These are phyloP conservation scores for Neofelis nebulosa DNA, from an alignment of 2,113 vertebrate genomes.

Conservation along the genomic window DNA sequence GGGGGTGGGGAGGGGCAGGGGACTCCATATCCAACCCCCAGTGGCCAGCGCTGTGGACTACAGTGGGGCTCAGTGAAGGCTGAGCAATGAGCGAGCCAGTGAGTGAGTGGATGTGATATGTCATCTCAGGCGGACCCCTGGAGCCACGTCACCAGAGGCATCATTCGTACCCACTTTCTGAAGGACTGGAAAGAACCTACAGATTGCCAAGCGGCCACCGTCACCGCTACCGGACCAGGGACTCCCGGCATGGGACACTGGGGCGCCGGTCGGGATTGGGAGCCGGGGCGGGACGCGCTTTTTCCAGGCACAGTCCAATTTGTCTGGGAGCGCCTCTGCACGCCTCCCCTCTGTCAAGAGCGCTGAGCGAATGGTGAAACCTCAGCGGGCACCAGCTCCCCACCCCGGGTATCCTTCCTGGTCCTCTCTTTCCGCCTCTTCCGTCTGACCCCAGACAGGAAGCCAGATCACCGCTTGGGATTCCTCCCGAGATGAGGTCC, in stretches of 20 bases:
- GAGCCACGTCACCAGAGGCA: background rate
- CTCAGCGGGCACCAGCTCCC: background rate
- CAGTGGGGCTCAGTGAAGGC: fast-evolving
- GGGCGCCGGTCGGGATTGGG: background rate
- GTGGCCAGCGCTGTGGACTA: background rate
- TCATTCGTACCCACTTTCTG: background rate
- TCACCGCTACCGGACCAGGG: background rate
- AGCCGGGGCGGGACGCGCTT: background rate
- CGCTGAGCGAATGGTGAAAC: background rate
- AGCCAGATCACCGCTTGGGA: background rate
- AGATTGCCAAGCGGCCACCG: too few relatives aligned
- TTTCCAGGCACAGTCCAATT: background rate
- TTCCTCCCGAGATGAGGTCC: background rate
- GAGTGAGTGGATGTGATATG: background rate
- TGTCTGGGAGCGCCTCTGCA: background rate
- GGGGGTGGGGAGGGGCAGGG: background rate
- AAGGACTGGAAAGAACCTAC: background rate
- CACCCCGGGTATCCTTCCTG: background rate
- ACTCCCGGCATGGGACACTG: background rate
- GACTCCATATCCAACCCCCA: background rate
- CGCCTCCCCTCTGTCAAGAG: background rate
- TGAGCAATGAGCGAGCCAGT: background rate
- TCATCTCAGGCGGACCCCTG: background rate
- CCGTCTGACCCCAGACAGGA: background rate
- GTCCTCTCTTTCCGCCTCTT: background rate